Base-by-base conservation (phyloP, 1,140 invertebrate genomes). In the Phortica variegata region DNA sequence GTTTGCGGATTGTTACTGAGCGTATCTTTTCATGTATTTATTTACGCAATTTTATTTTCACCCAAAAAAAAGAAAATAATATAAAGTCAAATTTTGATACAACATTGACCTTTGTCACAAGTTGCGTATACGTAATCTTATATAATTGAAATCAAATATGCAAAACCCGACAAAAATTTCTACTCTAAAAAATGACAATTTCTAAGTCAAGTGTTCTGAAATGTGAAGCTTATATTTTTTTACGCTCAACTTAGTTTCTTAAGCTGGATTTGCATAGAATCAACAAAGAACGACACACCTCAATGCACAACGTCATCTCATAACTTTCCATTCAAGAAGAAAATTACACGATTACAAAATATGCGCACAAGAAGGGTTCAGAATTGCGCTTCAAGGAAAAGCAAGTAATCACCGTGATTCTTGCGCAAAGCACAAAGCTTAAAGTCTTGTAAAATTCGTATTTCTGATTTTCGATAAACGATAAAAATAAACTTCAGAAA, bases 111-210 rank as follows among this genome's bases (percentile, higher is more conserved):
- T 54, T 40, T 47, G 36, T 17, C 32, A 29, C 63, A 62, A 53
- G 53, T 68, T 60, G 54, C 63, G 63, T 68, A 68, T 68, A 38
- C 63, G 63, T 68, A 68, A 68, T 68, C 63, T 53, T 45, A 44
- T 60, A 61, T 68, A 68, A 68, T 68, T 68, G 63, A 68, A 68
- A 68, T 68, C 63, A 68, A 65, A 26, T 57, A 42, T 60, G 63
- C 62, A 56, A 68, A 68, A 63, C 62, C 59, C 56, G 32, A 16
- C 7, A 16, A 19, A 18, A 29, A 8, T 9, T n/a, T 12, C 19
- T 9, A n/a, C 10, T 19, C 20, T 20, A n/a, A 7, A 15, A 26
- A 38, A 29, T 33, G 44, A 43, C 13, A 44, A 49, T 19, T 45
- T 43, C 23, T 38, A 40, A 29, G 34, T 33, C n/a, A 18, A 49